Conservation (phyloP, 2,113 vertebrate species). For the Pardalotus punctatus region DNA sequence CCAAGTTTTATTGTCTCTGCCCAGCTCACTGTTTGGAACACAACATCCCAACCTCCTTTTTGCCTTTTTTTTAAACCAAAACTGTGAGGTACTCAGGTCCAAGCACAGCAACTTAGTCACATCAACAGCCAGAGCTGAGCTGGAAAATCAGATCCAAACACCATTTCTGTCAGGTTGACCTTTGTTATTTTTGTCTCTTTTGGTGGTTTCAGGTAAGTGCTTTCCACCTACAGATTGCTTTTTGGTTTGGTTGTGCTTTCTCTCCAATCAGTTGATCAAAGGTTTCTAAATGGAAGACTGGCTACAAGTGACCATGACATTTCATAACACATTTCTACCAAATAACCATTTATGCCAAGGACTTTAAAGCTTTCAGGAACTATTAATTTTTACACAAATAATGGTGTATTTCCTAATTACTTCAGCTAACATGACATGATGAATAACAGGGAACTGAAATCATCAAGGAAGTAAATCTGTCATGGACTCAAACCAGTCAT, state of each 20-base stretch:
- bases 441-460: slow-evolving; percentile 31
- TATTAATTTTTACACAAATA: slow-evolving; percentile 27
- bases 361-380: slow-evolving; percentile 10
- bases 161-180: neutral
- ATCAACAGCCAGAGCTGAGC: neutral
- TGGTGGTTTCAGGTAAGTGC: neutral
- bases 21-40: neutral
- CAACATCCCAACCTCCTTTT: neutral
- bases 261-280: neutral
- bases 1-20: neutral
- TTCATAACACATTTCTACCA: neutral
- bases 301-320: neutral
- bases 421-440: neutral
- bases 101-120: neutral
- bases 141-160: neutral
- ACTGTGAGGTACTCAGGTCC: neutral
- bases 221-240: neutral
- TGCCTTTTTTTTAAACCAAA: neutral
- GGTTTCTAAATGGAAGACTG: neutral
- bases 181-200: neutral
- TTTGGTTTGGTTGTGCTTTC: neutral
- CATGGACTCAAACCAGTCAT: neutral
- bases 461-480: neutral
- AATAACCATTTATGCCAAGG: neutral
- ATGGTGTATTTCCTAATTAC: neutral